phyloP scores from a whole-genome alignment of 2,113 vertebrate species.

The Pseudolaguvia tuberculata region DNA sequence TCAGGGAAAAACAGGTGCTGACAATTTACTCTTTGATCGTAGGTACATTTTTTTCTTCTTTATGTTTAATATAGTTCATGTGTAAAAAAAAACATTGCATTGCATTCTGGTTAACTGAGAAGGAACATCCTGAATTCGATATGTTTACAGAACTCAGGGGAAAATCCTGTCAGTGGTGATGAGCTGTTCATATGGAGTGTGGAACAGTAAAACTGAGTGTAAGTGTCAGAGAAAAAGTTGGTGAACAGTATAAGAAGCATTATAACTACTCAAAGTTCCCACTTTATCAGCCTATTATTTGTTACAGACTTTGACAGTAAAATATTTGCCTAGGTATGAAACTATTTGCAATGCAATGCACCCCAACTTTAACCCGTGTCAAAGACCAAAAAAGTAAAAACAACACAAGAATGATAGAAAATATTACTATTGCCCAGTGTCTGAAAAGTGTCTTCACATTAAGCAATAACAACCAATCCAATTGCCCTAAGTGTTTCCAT shows the following conservation, averaged over 20 bases:
- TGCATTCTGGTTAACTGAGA: not conserved
- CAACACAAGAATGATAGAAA: not conserved
- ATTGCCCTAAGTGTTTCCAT: constrained; percentile 25
- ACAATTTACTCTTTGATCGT: not conserved
- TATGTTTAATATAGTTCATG: too few relatives aligned
- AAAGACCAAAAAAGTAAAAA: constrained; percentile 26
- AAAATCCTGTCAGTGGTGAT: not conserved
- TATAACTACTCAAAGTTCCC: not conserved
- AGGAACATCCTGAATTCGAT: constrained; percentile 1
- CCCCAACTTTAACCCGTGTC: not conserved
- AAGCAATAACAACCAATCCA: constrained; percentile 5
- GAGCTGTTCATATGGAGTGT: not conserved
- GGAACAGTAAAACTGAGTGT: not conserved
- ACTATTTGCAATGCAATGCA: constrained; percentile 29
- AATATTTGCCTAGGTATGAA: constrained; percentile 42
- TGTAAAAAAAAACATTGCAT: not conserved
- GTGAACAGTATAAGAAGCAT: not conserved
- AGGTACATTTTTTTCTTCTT: too few relatives aligned
- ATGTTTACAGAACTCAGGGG: constrained; percentile 2
- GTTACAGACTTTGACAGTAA: constrained; percentile 7
- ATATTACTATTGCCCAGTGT: not conserved
- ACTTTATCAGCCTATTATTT: constrained; percentile 27
- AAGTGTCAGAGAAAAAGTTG: not conserved
- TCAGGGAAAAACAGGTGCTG: not conserved
- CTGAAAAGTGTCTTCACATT: not conserved